phyloP scores from a whole-genome alignment of 2,113 vertebrate species.

The Melanerpes aurifrons region DNA sequence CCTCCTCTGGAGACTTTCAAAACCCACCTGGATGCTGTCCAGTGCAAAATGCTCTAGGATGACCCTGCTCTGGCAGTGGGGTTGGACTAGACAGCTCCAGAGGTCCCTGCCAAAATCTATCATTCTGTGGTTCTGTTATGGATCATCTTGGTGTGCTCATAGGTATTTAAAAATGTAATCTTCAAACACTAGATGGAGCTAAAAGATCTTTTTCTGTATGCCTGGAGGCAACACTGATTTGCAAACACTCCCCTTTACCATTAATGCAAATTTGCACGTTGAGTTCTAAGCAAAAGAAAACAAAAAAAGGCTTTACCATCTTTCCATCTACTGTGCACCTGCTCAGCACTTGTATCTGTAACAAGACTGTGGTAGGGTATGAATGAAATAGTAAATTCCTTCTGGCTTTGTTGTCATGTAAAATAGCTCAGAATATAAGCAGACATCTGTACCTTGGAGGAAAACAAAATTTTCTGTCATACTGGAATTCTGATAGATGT shows the following conservation, averaged over 20 bases:
- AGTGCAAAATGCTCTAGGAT: too few species aligned
- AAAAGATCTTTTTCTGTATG: background rate
- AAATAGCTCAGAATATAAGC: conserved; percentile 37
- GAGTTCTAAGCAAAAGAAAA: conserved; percentile 31
- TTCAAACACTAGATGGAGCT: conserved; percentile 75
- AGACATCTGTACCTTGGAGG: conserved; percentile 59
- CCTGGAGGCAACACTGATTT: background rate
- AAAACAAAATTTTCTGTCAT: background rate
- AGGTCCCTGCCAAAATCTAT: too few species aligned
- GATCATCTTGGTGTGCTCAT: background rate
- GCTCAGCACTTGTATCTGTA: conserved; percentile 40
- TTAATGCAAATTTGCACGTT: conserved; percentile 17
- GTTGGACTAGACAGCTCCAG: too few species aligned
- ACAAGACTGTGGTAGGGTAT: background rate
- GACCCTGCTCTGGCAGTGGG: too few species aligned
- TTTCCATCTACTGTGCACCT: conserved; percentile 61
- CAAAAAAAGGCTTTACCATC: conserved; percentile 47
- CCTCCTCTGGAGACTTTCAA: too few species aligned
- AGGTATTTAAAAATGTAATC: background rate
- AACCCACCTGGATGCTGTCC: too few species aligned
- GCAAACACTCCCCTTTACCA: background rate
- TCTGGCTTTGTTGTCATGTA: conserved; percentile 60
- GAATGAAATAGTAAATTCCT: conserved; percentile 52
- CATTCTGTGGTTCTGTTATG: background rate
- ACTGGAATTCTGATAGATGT: background rate